phyloP scores from a whole-genome alignment of 30 jellyfish, hydroid and myxozoan genomes.

The Catostylus mosaicus region DNA sequence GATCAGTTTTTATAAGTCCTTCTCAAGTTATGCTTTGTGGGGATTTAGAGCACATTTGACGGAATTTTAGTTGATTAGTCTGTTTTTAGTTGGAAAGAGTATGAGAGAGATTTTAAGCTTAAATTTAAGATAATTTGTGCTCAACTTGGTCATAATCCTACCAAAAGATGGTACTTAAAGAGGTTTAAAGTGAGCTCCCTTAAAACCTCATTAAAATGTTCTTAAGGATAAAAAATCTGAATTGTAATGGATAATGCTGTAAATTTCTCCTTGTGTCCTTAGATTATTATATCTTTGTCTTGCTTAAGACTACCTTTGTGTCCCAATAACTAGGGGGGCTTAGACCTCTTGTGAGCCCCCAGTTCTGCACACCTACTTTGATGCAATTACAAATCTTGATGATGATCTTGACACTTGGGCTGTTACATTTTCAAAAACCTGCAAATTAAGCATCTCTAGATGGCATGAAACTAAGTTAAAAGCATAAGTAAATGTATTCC shows the following conservation, averaged over 20 bases:
- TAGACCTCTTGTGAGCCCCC: too few species aligned
- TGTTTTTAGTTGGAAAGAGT: constrained; percentile 5
- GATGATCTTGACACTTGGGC: too few species aligned
- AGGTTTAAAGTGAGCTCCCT: neutral
- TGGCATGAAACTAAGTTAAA: too few species aligned
- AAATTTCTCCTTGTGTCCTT: neutral
- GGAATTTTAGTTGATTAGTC: constrained; percentile 10
- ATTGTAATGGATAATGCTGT: neutral
- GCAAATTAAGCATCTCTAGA: too few species aligned
- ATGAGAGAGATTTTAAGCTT: constrained; percentile 20
- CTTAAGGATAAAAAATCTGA: neutral
- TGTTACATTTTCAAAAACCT: too few species aligned
- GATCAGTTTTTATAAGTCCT: constrained; percentile 1
- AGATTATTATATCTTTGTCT: too few species aligned
- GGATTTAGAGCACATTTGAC: constrained; percentile 22
- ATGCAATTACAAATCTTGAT: too few species aligned
- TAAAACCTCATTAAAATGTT: neutral
- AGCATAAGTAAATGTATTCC: too few species aligned
- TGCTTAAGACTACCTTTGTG: too few species aligned
- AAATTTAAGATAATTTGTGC: neutral
- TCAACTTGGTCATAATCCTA: constrained; percentile 12
- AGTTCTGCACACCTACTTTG: too few species aligned
- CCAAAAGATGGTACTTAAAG: neutral
- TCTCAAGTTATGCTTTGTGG: constrained; percentile 12
- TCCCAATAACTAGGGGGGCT: too few species aligned